Percentiles rank a stretch among this genome's conserved stretches.
phyloP scores from a whole-genome alignment of 2,888 invertebrate species.

The Seira sanloemensis region DNA sequence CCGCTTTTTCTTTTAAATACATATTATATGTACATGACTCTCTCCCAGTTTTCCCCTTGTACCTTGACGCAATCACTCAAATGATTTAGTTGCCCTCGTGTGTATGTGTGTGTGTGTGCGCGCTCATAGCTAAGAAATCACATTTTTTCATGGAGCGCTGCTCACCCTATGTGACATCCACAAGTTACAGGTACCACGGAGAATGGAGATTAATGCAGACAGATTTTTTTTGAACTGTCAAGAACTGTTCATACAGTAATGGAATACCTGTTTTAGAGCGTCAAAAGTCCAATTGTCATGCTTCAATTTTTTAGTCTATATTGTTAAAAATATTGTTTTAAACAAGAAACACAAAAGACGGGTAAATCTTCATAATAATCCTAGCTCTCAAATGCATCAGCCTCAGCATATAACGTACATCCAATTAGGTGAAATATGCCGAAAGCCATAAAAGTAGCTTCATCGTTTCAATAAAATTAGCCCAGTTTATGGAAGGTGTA shows the following conservation, averaged over 20 bases:
- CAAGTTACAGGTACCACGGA: too few species aligned
- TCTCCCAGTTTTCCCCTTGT: too few species aligned
- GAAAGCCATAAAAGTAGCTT: neutral
- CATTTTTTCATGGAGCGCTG: too few species aligned
- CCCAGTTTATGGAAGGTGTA: neutral
- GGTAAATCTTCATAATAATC: neutral
- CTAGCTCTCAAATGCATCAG: neutral
- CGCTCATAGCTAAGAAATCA: too few species aligned
- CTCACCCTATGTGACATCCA: too few species aligned
- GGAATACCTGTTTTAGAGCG: neutral
- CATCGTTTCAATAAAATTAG: neutral
- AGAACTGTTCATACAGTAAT: too few species aligned
- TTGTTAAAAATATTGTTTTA: neutral
- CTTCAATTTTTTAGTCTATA: neutral
- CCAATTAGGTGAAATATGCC: neutral
- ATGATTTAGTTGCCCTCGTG: too few species aligned
- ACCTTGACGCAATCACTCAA: too few species aligned
- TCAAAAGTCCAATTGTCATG: neutral
- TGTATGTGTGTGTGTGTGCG: too few species aligned
- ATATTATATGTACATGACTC: too few species aligned
- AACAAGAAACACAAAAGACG: neutral
- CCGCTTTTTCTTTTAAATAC: neutral
- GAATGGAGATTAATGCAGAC: too few species aligned
- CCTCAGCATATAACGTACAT: neutral
- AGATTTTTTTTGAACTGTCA: neutral